Evolutionary conservation across 2,113 vertebrate genomes (phyloP).

Genomic region (Prionailurus bengalensis): DNA sequence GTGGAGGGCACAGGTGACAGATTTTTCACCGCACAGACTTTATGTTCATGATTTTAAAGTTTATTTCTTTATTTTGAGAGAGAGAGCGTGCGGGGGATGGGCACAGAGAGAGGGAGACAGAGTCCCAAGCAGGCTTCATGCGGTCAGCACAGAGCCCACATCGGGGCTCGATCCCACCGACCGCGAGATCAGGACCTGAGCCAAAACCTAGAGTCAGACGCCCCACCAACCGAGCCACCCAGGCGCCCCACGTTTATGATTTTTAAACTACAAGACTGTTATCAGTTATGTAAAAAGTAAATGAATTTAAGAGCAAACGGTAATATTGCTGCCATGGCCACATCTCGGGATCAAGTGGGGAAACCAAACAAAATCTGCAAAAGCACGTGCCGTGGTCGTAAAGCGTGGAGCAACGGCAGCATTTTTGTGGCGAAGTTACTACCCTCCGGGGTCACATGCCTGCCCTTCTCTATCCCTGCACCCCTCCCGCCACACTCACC

Average conservation of each 20-base stretch:
- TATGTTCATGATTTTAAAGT: background rate
- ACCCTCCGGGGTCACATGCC: background rate
- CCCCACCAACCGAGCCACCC: no score
- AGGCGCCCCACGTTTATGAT: background rate
- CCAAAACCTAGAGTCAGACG: no score
- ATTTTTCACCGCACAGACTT: background rate
- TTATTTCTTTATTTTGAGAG: no score
- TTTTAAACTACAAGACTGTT: background rate
- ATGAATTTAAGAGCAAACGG: background rate
- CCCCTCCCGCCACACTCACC: background rate
- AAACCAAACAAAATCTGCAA: background rate
- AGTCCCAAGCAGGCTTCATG: no score
- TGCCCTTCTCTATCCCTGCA: background rate
- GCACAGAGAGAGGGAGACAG: no score
- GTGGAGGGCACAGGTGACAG: background rate
- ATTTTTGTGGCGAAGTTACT: background rate
- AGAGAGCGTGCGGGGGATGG: no score
- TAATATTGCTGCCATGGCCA: background rate
- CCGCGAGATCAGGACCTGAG: no score
- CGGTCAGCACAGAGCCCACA: no score
- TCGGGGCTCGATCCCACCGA: no score
- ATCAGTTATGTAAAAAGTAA: background rate
- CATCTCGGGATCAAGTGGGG: background rate
- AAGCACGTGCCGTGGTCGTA: background rate
- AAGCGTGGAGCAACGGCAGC: background rate